Evolutionary conservation across 1,140 invertebrate genomes (phyloP), one percentile per base, ranked within the genome.

Genomic region (Vanessa tameamea): DNA sequence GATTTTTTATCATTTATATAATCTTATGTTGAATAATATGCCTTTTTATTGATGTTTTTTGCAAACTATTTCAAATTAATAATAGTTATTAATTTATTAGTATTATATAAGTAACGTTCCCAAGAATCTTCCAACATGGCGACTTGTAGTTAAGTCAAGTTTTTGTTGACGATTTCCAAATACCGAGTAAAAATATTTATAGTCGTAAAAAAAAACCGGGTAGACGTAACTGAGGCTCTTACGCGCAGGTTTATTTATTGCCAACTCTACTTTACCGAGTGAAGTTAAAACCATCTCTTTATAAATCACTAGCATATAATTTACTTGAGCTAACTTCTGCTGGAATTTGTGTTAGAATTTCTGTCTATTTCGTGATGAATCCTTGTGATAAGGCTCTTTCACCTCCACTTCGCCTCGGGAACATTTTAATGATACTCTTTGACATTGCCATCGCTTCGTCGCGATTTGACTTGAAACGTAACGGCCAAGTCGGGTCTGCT

Each of bases 391-490:
- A 70, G 23, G 37, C 68, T 47, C 57, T 63, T 50, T 63, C 53
- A 50, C 57, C 65, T 47, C 65, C 37, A 47, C 43, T 75, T 57
- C 53, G 57, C 68, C 53, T 51, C 9, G 47, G 57, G 75, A 47
- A 76, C 53, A 61, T 76, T 76, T 69, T 72, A 76, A 76, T 76
- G 75, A 76, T 72, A 68, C 70, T 61, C 75, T 76, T 76, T 72
- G 75, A 72, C 70, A 72, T 69, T 72, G 63, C 20, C 70, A 59
- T 64, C 64, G 69, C 68, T 69, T 65, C 47, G 64, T 48, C 74
- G 23, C 63, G 65, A 72, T 61, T 71, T 51, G 68, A 75, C 50
- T 71, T 72, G 69, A 72, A 76, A 75, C 48, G 66, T 69, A 75
- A 69, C 72, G 64, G 51, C 48, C 50, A 65, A 68, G 63, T 64